A percentile compares a stretch with the other conserved stretches of the same genome.
Conservation (phyloP, 2,888 invertebrate species). For the Eupithecia centaureata region DNA sequence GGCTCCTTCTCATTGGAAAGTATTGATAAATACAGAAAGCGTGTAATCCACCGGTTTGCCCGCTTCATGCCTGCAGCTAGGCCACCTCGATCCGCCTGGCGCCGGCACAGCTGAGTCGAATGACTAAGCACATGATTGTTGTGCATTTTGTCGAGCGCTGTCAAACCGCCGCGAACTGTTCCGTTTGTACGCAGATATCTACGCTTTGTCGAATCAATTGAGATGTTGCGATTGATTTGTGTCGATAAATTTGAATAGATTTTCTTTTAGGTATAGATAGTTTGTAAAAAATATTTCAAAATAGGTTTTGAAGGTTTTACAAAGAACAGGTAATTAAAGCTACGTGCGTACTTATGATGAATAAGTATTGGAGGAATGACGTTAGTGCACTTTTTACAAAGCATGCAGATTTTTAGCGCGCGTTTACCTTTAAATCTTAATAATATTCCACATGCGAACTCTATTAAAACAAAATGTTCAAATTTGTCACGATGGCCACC, state of each 20-base stretch:
- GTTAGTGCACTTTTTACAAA: background rate
- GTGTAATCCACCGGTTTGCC: background rate
- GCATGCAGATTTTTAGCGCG: no score
- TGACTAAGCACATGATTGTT: conserved; percentile 25
- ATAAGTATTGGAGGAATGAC: background rate
- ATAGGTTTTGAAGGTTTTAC: background rate
- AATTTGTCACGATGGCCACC: no score
- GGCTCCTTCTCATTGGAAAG: background rate
- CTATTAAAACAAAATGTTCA: background rate
- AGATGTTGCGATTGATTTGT: conserved; percentile 1
- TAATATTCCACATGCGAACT: no score
- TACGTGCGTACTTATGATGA: background rate
- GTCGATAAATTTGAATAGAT: background rate
- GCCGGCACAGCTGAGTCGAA: conserved; percentile 21
- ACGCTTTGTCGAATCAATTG: background rate
- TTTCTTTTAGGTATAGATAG: background rate
- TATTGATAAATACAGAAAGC: background rate
- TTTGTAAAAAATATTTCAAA: background rate
- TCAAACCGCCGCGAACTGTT: conserved; percentile 11
- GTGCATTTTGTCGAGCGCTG: conserved; percentile 17
- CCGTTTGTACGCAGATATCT: background rate
- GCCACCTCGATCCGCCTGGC: conserved; percentile 25
- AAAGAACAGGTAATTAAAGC: background rate
- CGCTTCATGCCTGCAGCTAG: background rate
- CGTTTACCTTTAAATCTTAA: background rate